A percentile compares a stretch with the other conserved stretches of the same genome.
Evolutionary conservation across 2,113 vertebrate genomes (phyloP).

Genomic region (Podarcis muralis): DNA sequence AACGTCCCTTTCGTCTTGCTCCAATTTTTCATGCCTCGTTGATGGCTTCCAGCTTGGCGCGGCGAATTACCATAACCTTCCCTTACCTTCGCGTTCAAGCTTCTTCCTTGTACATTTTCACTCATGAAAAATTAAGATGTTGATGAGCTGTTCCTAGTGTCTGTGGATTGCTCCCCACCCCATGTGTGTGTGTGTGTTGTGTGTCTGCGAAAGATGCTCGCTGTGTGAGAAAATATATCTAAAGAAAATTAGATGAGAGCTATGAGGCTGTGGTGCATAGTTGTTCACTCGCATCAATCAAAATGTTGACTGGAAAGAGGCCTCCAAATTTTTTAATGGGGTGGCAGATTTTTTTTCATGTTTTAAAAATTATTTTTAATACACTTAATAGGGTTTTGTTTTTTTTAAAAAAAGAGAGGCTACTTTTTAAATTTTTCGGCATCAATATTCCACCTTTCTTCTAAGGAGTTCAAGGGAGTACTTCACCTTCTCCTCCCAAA

Average conservation of each 20-base stretch:
- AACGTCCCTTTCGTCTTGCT: slow-evolving; percentile 27
- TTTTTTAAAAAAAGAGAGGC: no score
- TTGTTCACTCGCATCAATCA: neutral
- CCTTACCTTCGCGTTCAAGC: neutral
- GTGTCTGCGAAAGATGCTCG: neutral
- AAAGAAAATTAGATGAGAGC: neutral
- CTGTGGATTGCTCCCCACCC: neutral
- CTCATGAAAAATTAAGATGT: neutral
- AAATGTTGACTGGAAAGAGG: neutral
- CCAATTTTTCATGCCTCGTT: slow-evolving; percentile 19
- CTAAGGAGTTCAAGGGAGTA: no score
- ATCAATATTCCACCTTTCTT: no score
- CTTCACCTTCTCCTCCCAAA: no score
- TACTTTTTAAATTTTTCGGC: no score
- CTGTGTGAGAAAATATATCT: neutral
- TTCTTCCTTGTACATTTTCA: neutral
- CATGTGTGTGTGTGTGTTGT: neutral
- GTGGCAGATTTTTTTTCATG: neutral
- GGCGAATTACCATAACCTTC: neutral
- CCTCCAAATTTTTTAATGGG: neutral
- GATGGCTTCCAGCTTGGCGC: slow-evolving; percentile 1
- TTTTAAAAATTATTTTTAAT: neutral
- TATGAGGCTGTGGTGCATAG: no score
- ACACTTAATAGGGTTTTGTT: neutral
- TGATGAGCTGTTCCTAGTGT: neutral